phyloP scores from a whole-genome alignment of 2,797 vertebrate species.

The Rhynchotus rufescens region DNA sequence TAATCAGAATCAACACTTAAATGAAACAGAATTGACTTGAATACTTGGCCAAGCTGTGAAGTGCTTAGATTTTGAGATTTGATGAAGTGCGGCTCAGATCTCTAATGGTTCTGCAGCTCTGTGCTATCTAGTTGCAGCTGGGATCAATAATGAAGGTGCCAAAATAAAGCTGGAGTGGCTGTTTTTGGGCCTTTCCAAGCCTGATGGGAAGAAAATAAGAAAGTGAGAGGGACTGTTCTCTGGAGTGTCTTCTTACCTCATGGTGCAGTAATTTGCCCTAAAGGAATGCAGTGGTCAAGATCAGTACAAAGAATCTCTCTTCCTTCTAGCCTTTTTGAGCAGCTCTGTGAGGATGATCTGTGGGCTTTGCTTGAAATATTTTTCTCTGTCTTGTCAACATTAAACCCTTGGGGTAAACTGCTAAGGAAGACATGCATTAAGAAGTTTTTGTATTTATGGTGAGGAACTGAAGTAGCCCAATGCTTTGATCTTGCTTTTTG shows the following conservation, averaged over 20 bases:
- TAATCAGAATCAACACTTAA: neutral
- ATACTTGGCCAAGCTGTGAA: neutral
- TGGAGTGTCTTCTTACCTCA: constrained; percentile 5
- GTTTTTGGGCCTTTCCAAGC: constrained; percentile 10
- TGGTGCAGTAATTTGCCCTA: constrained; percentile 2
- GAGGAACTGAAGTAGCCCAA: neutral
- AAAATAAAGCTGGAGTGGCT: constrained; percentile 57
- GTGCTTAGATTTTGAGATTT: neutral
- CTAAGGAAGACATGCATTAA: neutral
- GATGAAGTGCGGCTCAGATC: constrained; percentile 9
- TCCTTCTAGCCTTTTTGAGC: neutral
- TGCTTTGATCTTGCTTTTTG: neutral
- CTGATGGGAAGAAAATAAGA: constrained; percentile 23
- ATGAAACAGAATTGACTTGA: constrained; percentile 12
- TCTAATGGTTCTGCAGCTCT: neutral
- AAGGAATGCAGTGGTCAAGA: neutral
- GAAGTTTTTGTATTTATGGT: neutral
- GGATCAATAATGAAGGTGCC: constrained; percentile 39
- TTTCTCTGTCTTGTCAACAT: neutral
- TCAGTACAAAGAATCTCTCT: neutral
- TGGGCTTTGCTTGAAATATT: constrained; percentile 20
- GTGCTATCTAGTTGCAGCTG: constrained; percentile 24
- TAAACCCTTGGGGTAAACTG: neutral
- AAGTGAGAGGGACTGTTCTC: constrained; percentile 21
- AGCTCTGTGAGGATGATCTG: neutral